A percentile compares a stretch with the other conserved stretches of the same genome.
Conservation (phyloP, 2,113 vertebrate species). For the Australoheros scitulus region DNA sequence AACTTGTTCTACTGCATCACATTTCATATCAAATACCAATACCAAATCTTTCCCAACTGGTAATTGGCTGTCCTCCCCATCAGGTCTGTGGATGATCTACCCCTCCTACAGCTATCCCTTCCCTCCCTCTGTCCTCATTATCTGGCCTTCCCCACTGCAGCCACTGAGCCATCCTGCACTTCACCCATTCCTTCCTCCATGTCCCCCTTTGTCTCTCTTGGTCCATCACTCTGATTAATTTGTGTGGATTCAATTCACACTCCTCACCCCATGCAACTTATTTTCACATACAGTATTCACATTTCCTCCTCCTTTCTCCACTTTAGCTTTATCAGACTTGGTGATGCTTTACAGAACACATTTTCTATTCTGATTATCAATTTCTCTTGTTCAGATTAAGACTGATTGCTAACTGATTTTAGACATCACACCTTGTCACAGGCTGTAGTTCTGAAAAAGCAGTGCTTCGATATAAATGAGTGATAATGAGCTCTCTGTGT, state of each 20-base stretch:
- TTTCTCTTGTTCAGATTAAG: background rate
- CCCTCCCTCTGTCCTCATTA: conserved; percentile 64
- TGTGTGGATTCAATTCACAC: conserved; percentile 26
- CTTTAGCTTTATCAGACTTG: background rate
- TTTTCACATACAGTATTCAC: background rate
- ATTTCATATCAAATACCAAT: conserved; percentile 28
- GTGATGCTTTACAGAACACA: background rate
- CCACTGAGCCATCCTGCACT: conserved; percentile 43
- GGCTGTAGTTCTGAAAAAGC: background rate
- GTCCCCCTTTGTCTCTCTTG: conserved; percentile 26
- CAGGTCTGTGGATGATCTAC: conserved; percentile 64
- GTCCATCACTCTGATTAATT: conserved; percentile 51
- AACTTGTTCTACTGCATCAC: background rate
- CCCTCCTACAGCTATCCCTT: conserved; percentile 64
- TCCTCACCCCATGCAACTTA: background rate
- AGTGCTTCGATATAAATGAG: background rate
- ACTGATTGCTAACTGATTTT: background rate
- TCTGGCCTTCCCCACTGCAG: conserved; percentile 60
- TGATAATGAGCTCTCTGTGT: background rate
- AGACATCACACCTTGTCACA: background rate
- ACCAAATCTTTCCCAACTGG: conserved; percentile 71
- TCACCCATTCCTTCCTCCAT: conserved; percentile 23
- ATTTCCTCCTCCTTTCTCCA: background rate
- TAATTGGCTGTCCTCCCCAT: conserved; percentile 79
- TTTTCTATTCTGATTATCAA: background rate